Base-by-base conservation (phyloP, 2,797 vertebrate species). In the Tamandua tetradactyla region DNA sequence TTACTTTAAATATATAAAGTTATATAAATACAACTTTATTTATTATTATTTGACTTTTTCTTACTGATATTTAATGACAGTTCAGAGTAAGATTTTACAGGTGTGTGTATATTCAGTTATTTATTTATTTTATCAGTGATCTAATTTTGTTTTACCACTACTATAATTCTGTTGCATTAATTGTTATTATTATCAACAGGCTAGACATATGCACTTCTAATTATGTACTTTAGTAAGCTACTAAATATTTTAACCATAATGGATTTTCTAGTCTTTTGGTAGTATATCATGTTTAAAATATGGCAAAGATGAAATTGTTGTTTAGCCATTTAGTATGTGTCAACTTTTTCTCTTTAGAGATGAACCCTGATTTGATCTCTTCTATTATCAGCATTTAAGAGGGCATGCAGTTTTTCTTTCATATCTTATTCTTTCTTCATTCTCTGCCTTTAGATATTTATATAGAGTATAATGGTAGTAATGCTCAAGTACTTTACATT, bases 1-100 rank as follows among this genome's bases (percentile, higher is more conserved):
- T n/a, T n/a, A n/a, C n/a, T n/a, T n/a, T n/a, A n/a, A n/a, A n/a
- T n/a, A n/a, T n/a, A n/a, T n/a, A n/a, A n/a, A n/a, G n/a, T n/a
- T n/a, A n/a, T 92, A 2, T 84, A 83, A 96, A 93, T 89, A 80
- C 20, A 86, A n/a, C 23, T 61, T 5, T 69, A 87, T 94, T 94
- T n/a, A n/a, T n/a, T n/a, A n/a, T n/a, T n/a, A 47, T 79, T 87
- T 91, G 61, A 64, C 71, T 80, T 89, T 82, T 80, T 89, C 40
- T 52, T 84, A 27, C 55, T 97, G 71, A 55, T 79, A 40, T 87
- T 87, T 91, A 91, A 78, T 89, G 57, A 55, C 25, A 79, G 6
- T 87, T 82, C 61, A 87, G 55, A 88, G 18, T 83, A 87, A 87
- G 42, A 87, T 52, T 87, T 80, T 95, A 27, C 8, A 72, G 59